These are phyloP conservation scores for Prunella fulvescens DNA, from an alignment of 2,113 vertebrate species.

Conservation along the genomic window DNA sequence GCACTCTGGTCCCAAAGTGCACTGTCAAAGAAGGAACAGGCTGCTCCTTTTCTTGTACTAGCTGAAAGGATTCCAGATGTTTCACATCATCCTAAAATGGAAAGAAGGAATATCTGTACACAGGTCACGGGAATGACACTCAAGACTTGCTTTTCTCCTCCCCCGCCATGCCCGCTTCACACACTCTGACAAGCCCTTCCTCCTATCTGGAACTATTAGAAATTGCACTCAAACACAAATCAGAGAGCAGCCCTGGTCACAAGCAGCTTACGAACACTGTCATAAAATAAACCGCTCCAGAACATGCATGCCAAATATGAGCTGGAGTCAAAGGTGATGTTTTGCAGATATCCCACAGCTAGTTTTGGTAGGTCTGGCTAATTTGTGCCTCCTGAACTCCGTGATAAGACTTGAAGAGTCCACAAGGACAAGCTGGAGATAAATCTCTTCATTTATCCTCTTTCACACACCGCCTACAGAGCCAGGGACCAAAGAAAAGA, in stretches of 20 bases:
- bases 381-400: not conserved
- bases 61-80: slow-evolving; percentile 21
- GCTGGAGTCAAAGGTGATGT: not conserved
- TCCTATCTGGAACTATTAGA: not conserved
- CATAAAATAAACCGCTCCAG: not conserved
- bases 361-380: not conserved
- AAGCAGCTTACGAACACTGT: not conserved
- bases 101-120: slow-evolving; percentile 20
- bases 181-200: not conserved
- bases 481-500: not conserved
- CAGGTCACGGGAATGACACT: slow-evolving; percentile 10
- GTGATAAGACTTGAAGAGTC: not conserved
- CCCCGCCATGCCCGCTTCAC: not conserved
- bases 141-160: not conserved
- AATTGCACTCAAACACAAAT: not conserved
- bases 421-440: not conserved
- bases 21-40: not conserved
- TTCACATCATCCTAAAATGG: slow-evolving; percentile 52
- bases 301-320: not conserved
- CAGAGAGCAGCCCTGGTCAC: not conserved
- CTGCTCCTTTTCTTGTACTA: not conserved
- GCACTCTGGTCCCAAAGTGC: not conserved
- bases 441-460: not conserved
- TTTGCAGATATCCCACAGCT: not conserved
- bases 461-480: not conserved